These are phyloP conservation scores for Delia radicum DNA, from an alignment of 1,140 invertebrate genomes.

Conservation along the genomic window DNA sequence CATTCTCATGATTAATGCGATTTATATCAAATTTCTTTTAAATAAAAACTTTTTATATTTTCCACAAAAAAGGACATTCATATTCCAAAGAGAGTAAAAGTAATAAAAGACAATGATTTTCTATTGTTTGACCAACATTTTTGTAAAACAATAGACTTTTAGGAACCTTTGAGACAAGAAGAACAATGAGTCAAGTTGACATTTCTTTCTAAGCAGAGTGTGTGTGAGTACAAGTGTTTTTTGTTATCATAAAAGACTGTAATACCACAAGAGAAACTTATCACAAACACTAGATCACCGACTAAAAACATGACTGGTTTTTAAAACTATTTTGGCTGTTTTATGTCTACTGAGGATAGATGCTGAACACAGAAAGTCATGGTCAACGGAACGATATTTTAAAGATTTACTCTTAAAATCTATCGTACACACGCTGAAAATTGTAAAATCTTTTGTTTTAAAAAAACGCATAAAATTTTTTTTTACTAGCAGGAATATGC, in stretches of 20 bases:
- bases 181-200: not conserved
- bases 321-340: constrained; percentile 3
- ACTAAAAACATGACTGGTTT: not conserved
- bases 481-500: not conserved
- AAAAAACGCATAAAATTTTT: not conserved
- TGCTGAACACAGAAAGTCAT: not conserved
- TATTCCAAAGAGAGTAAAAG: not conserved
- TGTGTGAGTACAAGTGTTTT: not conserved
- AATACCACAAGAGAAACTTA: not conserved
- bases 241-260: not conserved
- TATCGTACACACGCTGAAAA: not conserved
- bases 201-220: not conserved
- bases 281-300: constrained; percentile 12
- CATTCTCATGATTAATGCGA: constrained; percentile 25
- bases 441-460: not conserved
- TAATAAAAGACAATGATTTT: not conserved
- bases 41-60: not conserved
- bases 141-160: constrained; percentile 4
- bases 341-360: not conserved
- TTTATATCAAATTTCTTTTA: constrained; percentile 24
- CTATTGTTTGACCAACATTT: not conserved
- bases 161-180: not conserved
- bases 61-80: not conserved
- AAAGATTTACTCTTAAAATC: not conserved
- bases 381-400: not conserved